Percentiles rank a stretch among this genome's conserved stretches.
These are phyloP conservation scores for Ochropleura leucogaster DNA, from an alignment of 2,888 invertebrate genomes.

Conservation along the genomic window DNA sequence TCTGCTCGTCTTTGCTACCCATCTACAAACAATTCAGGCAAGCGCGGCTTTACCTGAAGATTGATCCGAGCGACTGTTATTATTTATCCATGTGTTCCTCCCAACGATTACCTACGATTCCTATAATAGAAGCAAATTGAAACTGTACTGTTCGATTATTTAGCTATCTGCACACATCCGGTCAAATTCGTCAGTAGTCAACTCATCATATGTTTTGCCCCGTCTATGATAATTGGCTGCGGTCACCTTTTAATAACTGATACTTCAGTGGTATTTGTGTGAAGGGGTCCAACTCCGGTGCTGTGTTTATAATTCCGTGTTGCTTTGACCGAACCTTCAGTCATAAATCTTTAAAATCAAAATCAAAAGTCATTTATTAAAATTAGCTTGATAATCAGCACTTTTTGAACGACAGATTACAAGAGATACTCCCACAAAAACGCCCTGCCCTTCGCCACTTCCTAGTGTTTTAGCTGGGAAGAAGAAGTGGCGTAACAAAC, in stretches of 20 bases:
- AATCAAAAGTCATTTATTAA: no score
- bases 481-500: no score
- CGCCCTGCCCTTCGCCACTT: no score
- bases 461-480: no score
- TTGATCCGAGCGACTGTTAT: no score
- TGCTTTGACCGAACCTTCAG: background rate
- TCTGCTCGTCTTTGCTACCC: no score
- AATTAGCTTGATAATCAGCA: no score
- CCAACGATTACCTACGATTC: background rate
- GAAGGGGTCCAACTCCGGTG: background rate
- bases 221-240: background rate
- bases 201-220: background rate
- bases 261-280: background rate
- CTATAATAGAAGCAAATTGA: background rate
- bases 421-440: no score
- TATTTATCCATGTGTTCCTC: background rate
- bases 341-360: background rate
- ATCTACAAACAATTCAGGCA: no score
- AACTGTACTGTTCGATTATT: background rate
- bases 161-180: background rate
- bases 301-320: background rate
- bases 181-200: background rate
- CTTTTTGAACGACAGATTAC: no score
- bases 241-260: background rate
- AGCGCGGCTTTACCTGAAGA: no score